Conservation (phyloP, 2,888 invertebrate species). For the Ichneumoninae sp. region DNA sequence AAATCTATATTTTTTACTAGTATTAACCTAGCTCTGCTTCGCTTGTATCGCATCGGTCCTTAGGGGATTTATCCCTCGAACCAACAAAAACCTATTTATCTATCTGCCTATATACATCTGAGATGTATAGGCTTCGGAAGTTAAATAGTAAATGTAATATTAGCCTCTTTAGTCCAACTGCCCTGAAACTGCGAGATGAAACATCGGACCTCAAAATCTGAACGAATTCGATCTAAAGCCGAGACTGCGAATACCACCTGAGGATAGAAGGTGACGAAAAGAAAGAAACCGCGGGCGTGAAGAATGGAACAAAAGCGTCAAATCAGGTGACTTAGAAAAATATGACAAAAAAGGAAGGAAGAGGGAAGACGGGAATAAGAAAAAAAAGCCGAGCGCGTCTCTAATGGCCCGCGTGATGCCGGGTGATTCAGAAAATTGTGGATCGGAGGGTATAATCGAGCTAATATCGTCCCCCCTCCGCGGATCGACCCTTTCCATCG, state of each 20-base stretch:
- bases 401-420: constrained; percentile 73
- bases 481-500: constrained; percentile 50
- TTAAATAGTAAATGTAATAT: not conserved
- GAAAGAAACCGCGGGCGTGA: constrained; percentile 31
- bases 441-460: constrained; percentile 77
- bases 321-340: not conserved
- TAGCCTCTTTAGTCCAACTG: not conserved
- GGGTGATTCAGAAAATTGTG: constrained; percentile 79
- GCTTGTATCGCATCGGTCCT: too few species aligned
- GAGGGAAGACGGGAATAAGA: constrained; percentile 53
- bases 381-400: constrained; percentile 48
- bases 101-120: not conserved
- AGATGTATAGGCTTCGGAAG: not conserved
- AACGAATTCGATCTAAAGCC: not conserved
- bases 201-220: not conserved
- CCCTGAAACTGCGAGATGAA: not conserved
- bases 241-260: not conserved
- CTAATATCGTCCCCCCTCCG: constrained; percentile 75
- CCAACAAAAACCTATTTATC: too few species aligned
- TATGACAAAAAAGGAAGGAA: constrained; percentile 23
- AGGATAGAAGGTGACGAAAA: not conserved
- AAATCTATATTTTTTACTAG: too few species aligned
- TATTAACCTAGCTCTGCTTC: too few species aligned
- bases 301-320: not conserved
- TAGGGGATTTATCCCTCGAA: too few species aligned